These are phyloP conservation scores for Chroicocephalus ridibundus DNA, from an alignment of 2,113 vertebrate species.

Conservation along the genomic window DNA sequence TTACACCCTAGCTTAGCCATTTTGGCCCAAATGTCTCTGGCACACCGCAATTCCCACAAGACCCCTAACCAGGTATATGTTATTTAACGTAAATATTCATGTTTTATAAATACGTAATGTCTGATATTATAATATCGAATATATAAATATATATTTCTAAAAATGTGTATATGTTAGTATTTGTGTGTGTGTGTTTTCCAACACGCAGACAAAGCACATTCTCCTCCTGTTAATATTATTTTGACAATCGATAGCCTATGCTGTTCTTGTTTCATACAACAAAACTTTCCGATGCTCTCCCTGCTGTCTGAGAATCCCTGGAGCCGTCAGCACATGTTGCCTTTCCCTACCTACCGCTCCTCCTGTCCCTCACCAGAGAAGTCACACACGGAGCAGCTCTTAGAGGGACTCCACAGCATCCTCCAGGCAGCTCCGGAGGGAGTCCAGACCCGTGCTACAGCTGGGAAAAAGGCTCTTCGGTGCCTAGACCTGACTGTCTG, in stretches of 20 bases:
- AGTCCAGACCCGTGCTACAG: no score
- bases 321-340: accelerated
- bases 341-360: no score
- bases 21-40: background rate
- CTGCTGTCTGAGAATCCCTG: background rate
- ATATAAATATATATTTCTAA: background rate
- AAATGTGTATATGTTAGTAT: background rate
- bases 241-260: background rate
- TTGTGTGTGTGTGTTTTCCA: background rate
- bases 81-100: background rate
- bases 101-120: background rate
- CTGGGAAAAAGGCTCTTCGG: background rate
- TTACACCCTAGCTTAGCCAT: background rate
- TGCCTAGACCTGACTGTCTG: background rate
- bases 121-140: background rate
- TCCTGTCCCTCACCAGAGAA: background rate
- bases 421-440: accelerated
- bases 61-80: background rate
- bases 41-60: accelerated
- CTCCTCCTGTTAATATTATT: background rate
- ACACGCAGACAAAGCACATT: accelerated
- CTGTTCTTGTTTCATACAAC: background rate
- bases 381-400: no score
- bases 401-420: background rate
- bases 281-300: background rate